Conservation (phyloP, 2,113 vertebrate genomes). For the Suncus etruscus region DNA sequence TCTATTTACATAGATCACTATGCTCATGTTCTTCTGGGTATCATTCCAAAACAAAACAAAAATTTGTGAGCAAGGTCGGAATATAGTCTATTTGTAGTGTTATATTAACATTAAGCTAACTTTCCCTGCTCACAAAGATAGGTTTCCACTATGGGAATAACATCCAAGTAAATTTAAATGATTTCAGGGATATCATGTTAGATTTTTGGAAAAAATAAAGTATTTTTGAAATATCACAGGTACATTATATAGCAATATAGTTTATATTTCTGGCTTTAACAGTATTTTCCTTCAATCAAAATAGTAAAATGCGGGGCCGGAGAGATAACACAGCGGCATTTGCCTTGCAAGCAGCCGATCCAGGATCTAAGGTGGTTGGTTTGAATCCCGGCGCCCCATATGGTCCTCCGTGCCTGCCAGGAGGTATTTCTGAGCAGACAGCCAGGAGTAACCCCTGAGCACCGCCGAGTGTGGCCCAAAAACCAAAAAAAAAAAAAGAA, state of each 20-base stretch:
- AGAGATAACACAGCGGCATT: too few species aligned
- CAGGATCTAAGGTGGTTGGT: too few species aligned
- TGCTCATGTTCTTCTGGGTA: too few species aligned
- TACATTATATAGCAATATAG: neutral
- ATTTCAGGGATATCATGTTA: conserved; percentile 43
- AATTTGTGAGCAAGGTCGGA: neutral
- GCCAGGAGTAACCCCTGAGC: too few species aligned
- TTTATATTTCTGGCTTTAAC: conserved; percentile 13
- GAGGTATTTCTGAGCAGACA: too few species aligned
- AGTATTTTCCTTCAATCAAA: neutral
- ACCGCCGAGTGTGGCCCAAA: too few species aligned
- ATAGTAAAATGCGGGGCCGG: neutral
- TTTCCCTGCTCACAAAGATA: conserved; percentile 32
- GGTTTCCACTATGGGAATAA: conserved; percentile 57
- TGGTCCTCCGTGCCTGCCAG: too few species aligned
- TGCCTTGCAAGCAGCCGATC: too few species aligned
- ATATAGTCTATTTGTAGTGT: conserved; percentile 35
- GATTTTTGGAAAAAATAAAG: conserved; percentile 44
- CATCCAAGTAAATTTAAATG: conserved; percentile 67
- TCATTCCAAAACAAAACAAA: too few species aligned
- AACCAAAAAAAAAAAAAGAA: too few species aligned
- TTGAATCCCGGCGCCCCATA: too few species aligned
- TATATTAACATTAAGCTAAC: conserved; percentile 23
- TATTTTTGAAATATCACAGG: conserved; percentile 47
- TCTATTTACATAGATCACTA: too few species aligned